These are phyloP conservation scores for Danio rerio DNA, from an alignment of 2,113 vertebrate species.

Conservation along the genomic window GRCz12tu NC_133189.1:27815001-27815500, in stretches of 20 bases:
- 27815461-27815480: constrained; percentile 52
- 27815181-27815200: no score
- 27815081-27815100: no score
- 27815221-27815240: background rate
- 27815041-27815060: no score
- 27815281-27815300: constrained; percentile 41
- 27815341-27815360: constrained; percentile 55
- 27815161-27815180: no score
- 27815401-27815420: constrained; percentile 72
- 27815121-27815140: no score
- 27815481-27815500: constrained; percentile 42
- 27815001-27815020: no score
- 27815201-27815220: background rate
- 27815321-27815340: constrained; percentile 63
- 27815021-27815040: no score
- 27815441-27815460: constrained; percentile 62
- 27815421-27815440: constrained; percentile 74
- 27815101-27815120: no score
- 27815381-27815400: constrained; percentile 65
- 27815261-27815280: constrained; percentile 30
- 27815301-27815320: constrained; percentile 65
- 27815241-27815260: background rate
- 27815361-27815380: constrained; percentile 65
- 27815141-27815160: no score
- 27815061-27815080: no score